Conservation (phyloP, 2,797 vertebrate genomes). For the Pseudotriccus pelzelni region DNA sequence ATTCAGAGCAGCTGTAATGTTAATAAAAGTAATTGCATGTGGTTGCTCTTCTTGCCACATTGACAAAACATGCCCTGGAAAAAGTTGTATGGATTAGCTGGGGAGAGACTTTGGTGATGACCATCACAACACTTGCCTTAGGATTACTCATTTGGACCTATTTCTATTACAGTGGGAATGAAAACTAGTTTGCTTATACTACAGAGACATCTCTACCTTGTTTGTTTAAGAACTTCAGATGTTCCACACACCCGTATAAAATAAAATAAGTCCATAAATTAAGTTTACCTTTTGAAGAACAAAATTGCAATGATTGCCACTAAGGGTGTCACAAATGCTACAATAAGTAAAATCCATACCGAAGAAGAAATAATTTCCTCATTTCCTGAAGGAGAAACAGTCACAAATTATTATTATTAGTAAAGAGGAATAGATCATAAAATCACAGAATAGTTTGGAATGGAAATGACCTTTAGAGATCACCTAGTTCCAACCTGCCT, state of each 20-base stretch:
- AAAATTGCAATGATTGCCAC: not conserved
- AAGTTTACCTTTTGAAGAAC: conserved; percentile 28
- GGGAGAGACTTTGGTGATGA: not conserved
- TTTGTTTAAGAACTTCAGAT: not conserved
- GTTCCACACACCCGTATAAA: not conserved
- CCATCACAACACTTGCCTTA: not conserved
- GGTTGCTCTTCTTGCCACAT: not conserved
- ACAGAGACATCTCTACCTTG: not conserved
- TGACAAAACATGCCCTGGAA: not conserved
- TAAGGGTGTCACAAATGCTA: not conserved
- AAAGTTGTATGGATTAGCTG: not conserved
- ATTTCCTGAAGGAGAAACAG: conserved; percentile 6
- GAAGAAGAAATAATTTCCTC: conserved; percentile 2
- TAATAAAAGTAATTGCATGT: not conserved
- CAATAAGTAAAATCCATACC: not conserved
- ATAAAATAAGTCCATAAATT: not conserved
- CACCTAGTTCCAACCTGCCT: not conserved
- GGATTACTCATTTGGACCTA: not conserved
- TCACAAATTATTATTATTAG: not conserved
- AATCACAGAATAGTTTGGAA: not conserved
- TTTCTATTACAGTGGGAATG: not conserved
- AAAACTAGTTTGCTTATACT: not conserved
- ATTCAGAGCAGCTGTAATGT: not conserved
- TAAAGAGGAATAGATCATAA: not conserved
- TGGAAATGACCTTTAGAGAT: not conserved